Evolutionary conservation across 2,113 vertebrate genomes (phyloP), one percentile per base, ranked within the genome.

Genomic region (Chionodraco myersi): DNA sequence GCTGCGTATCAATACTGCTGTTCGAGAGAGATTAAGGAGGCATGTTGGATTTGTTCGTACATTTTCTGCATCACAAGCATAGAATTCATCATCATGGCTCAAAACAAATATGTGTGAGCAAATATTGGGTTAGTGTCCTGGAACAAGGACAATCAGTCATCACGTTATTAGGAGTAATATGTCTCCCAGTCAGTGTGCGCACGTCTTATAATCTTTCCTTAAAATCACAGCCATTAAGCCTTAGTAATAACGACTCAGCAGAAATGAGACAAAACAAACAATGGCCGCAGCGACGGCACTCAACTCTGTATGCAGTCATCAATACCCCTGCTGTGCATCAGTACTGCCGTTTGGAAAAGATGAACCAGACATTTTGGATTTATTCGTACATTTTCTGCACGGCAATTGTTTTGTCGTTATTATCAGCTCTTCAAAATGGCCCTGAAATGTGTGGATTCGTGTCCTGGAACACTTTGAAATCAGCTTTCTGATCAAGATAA

Each of bases 231-330:
- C 10, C 0, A 13, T 21, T 14, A 44, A 30, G n/a, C 9, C 0
- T 6, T 21, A 57, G 60, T 56, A 13, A 64, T 53, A 70, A 51
- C 53, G 54, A 77, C 21, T 41, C 13, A 0, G 53, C 63, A 72
- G 71, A 77, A 80, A 82, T 65, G 47, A 44, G 54, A 51, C 51
- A 64, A 34, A 30, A 30, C 30, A 30, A 30, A 30, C 30, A 30
- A 30, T 30, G 30, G 30, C 30, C 30, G 0, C 30, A 30, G 26
- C 26, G 26, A 26, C 26, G 2, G 30, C 30, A 4, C 30, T 30
- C 30, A 30, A 30, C 30, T 30, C 30, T 30, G 30, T 30, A 30
- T 30, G 3, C 30, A 30, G 30, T 3, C 30, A 3, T 30, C 30
- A 30, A 30, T 30, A 30, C 30, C 30, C 3, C 30, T 30, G 30